Base-by-base conservation (phyloP, 2,113 vertebrate genomes). In the Lepus americanus region DNA sequence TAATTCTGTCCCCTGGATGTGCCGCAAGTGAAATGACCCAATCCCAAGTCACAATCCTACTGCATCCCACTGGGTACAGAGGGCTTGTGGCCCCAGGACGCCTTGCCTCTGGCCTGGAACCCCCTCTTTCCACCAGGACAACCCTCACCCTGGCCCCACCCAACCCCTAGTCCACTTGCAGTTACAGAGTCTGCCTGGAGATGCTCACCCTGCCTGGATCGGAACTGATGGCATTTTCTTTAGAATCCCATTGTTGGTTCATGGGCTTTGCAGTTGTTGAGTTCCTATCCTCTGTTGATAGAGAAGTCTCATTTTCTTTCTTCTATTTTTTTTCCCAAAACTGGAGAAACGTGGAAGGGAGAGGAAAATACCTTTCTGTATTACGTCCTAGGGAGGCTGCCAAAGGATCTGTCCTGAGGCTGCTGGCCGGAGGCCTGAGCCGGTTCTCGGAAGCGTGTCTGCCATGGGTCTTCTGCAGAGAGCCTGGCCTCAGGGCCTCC, bases 361-460 rank as follows among this genome's bases (percentile, higher is more conserved):
- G 59, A 73, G 14, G 13, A 17, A 67, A 70, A 86, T 76, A 59
- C 29, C 78, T 89, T 92, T 92, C 61, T 83, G 6, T 89, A 39
- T 80, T 83, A 55, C 44, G 59, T 39, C 79, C 66, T 63, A 1
- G 55, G 69, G 49, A 87, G 66, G 49, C 70, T 53, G 96, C 96
- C 91, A 83, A 51, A 63, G n/a, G 70, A 79, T 39, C 78, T 1
- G 66, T 94, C 86, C 51, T 74, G 51, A 61, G 17, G 80, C 39
- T 80, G 33, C 91, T 83, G 96, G 92, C 90, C 9, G 51, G 90
- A 77, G 33, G 77, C 85, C 87, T 16, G 0, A 27, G 64, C 74
- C 33, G 9, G 0, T 72, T 80, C 70, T 85, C 70, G 9, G 79
- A 94, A 94, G 79, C 96, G 53, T 2, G 9, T 97, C 78, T 0